Base-by-base conservation (phyloP, 2,113 vertebrate genomes). In the Aspiorhynchus laticeps region DNA sequence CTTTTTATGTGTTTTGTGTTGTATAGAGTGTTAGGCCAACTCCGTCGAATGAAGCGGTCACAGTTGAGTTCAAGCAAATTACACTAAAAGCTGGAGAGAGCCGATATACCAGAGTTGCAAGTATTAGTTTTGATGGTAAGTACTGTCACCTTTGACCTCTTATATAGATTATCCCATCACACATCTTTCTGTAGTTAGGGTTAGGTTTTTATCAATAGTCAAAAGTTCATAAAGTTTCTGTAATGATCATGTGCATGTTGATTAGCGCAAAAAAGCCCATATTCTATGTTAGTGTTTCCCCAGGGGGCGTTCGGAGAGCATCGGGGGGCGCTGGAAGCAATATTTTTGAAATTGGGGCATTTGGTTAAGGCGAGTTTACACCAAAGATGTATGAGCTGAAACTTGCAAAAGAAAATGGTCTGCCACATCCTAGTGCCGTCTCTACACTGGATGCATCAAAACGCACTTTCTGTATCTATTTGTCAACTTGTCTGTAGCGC, bases 71-170 rank as follows among this genome's bases (percentile, higher is more conserved):
- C 91, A 99, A 98, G 91, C 97, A 97, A 24, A 92, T 99, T 86
- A 99, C 98, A 2, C 94, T 99, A 89, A 98, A 98, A 96, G 97
- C 97, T 77, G 98, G 97, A 88, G 97, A 99, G 93, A 98, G 93
- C 92, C 96, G 97, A 97, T 99, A 99, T 89, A 98, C 98, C 94
- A 99, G 98, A 97, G 98, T 99, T 85, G 98, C 98, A 91, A 99
- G 96, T 93, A 98, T 99, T 94, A 96, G 95, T 95, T 99, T 99
- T 95, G 98, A 99, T 94, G 97, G 98, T 99, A 92, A 96, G 81
- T 51, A 14, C 38, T 53, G 12, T 82, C 33, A n/a, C 28, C 8
- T 71, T n/a, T 69, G 15, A 33, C 41, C 43, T 71, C 56, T 80
- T 10, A 5, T 59, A 65, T 82, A 8, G n/a, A 69, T 69, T 69